Percentiles rank a stretch among this genome's conserved stretches.
Evolutionary conservation across 2,888 invertebrate genomes (phyloP).

Genomic region (Phortica okadai): DNA sequence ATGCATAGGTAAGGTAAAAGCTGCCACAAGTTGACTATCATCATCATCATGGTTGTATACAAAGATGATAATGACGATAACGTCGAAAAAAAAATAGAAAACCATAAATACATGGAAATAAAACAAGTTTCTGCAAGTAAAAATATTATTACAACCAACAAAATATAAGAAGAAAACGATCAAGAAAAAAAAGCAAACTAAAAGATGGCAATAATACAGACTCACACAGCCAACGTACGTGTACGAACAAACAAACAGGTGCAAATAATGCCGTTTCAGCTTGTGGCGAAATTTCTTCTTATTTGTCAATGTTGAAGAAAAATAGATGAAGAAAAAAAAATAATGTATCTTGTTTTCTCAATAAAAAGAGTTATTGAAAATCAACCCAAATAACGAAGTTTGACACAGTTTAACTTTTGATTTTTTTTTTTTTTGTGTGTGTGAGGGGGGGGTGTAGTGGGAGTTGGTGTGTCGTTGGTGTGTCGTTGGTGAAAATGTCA

Average conservation of each 20-base stretch:
- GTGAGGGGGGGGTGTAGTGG: too few species aligned
- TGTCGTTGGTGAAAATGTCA: too few species aligned
- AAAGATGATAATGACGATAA: neutral
- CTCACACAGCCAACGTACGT: neutral
- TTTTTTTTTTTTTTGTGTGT: neutral
- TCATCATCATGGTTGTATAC: neutral
- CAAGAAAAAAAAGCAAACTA: neutral
- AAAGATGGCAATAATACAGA: neutral
- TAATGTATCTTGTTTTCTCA: neutral
- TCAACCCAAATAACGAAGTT: neutral
- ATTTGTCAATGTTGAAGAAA: neutral
- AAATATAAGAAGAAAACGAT: neutral
- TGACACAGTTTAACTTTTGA: neutral
- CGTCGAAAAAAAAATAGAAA: neutral
- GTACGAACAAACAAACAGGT: neutral
- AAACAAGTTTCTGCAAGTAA: neutral
- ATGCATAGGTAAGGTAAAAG: neutral
- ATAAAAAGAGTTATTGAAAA: neutral
- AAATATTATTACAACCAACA: neutral
- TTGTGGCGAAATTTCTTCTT: neutral
- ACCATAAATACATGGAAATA: neutral
- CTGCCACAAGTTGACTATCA: neutral
- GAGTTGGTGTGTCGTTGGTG: too few species aligned
- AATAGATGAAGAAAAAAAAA: neutral
- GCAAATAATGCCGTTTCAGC: slow-evolving; percentile 3